Evolutionary conservation across 2,797 vertebrate species (phyloP), one percentile per base, ranked within the genome.

Genomic region (Tapera naevia): DNA sequence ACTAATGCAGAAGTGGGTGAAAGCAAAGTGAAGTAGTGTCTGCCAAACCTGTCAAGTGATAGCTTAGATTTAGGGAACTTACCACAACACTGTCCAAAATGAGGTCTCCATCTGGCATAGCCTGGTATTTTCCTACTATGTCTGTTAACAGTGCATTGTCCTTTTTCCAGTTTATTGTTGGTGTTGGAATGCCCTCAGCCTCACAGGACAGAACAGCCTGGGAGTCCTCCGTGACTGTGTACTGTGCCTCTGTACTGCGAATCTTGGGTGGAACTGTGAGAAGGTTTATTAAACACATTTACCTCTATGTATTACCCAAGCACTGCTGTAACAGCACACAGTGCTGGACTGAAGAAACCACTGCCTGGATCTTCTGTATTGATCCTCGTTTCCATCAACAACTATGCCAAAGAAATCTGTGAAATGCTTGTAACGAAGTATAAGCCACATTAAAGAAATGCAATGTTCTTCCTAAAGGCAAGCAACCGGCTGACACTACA

Each of bases 181-280:
- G 99, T 75, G 98, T 97, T 91, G 99, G 99, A 76, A 98, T 97
- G 3, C 99, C 99, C 19, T 99, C 98, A 30, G 98, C 98, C 87
- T 97, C 80, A 79, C 99, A 99, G 5, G 98, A 92, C 72, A 99
- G 97, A 95, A 98, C 87, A 72, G 98, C 98, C 78, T 97, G 98
- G 60, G 97, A 98, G 94, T 98, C 98, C 92, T 99, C 99, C 0
- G 96, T 97, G 95, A 98, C 99, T 0, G 79, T 93, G 48, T 98
- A 97, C 60, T 99, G 97, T 2, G 64, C 80, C 30, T 98, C 97
- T 0, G 89, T 96, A 37, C 83, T 97, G n/a, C 24, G 98, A 79
- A 99, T 99, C 70, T 98, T 98, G 45, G 99, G 99, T 45, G 99
- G 99, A 57, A 99, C 99, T 99, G 73, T 9, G 32, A 94, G 78